Base-by-base conservation (phyloP, 2,888 invertebrate species). In the Macrosoma leucophasiata region DNA sequence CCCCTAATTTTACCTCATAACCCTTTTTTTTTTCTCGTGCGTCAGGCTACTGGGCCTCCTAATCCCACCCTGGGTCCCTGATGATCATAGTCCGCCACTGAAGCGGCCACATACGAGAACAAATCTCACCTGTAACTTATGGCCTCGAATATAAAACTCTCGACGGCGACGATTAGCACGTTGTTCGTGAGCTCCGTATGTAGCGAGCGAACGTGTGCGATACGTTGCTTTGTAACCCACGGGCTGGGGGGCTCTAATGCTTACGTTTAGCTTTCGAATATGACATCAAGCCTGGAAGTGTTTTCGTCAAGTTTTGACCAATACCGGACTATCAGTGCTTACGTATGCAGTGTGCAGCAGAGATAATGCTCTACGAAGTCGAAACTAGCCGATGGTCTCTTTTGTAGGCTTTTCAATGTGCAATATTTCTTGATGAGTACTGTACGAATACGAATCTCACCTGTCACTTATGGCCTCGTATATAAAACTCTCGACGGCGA, bases 401-500 rank as follows among this genome's bases (percentile, higher is more conserved):
- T 5, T 7, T 7, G 17, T 17, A 17, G 17, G 7, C 17, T 17
- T 17, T 4, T 7, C 17, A 5, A 4, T 7, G 4, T 17, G 17
- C 17, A 4, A 17, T 17, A 17, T 17, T 40, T 33, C 3, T 4
- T 14, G 19, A 22, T 3, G 8, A 19, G 17, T 5, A 5, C 17
- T 17, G 17, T 17, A 4, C 7, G 17, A 5, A 4, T 17, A n/a
- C 17, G 4, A 13, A 1, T 29, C 23, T 52, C 37, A 88, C 87
- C 88, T 88, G 51, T 89, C 88, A 29, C 84, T 76, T 3, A 86
- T 78, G 29, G 92, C 81, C 74, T 94, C 92, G 5, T 91, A 81
- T 33, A 95, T 68, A 58, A 92, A 93, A 50, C 89, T 91, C 65
- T 95, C 93, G 0, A 94, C 71, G 0, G 93, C 91, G 3, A 95